Evolutionary conservation across 2,797 vertebrate species (phyloP), one percentile per base, ranked within the genome.

Genomic region (Vultur gryphus): DNA sequence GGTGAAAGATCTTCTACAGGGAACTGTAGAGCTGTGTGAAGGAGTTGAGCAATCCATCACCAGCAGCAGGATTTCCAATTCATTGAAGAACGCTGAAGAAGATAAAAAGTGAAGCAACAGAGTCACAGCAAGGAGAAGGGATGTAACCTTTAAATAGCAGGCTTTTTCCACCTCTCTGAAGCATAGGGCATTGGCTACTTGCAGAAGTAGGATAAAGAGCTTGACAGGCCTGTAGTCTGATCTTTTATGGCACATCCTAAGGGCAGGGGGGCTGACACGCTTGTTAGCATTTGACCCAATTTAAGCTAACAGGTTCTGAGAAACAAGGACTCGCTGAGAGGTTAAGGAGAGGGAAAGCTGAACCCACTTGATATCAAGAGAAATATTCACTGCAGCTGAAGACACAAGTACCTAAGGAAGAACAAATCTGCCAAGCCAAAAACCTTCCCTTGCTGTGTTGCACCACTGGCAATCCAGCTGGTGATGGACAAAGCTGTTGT

Each of bases 201-300:
- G 51, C 23, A 92, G 79, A 91, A 95, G 24, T 72, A 95, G 78
- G 94, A 65, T 76, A 90, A 91, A 87, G 44, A 89, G 24, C 46
- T 88, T 92, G 92, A 94, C 7, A 8, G 54, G 61, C 59, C 59
- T 49, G 17, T 31, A 69, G 59, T 61, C 90, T 93, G 72, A 92
- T 96, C 73, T 84, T 87, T 91, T 72, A 48, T 75, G 88, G 79
- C 93, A 96, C 92, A 91, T 87, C 87, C 69, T 84, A 84, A 90
- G 81, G 84, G 79, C 43, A 33, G 33, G 21, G 18, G 24, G 26
- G 62, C 64, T 81, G 82, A 86, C 57, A 90, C 0, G 10, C 43
- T 77, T 86, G 48, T 88, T 87, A 81, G 89, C 55, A 14, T 90
- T 95, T 95, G 88, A 95, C 90, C 69, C 79, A 92, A 39, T 95